Evolutionary conservation across 2,113 vertebrate genomes (phyloP).

Genomic region (Alosa alosa): DNA sequence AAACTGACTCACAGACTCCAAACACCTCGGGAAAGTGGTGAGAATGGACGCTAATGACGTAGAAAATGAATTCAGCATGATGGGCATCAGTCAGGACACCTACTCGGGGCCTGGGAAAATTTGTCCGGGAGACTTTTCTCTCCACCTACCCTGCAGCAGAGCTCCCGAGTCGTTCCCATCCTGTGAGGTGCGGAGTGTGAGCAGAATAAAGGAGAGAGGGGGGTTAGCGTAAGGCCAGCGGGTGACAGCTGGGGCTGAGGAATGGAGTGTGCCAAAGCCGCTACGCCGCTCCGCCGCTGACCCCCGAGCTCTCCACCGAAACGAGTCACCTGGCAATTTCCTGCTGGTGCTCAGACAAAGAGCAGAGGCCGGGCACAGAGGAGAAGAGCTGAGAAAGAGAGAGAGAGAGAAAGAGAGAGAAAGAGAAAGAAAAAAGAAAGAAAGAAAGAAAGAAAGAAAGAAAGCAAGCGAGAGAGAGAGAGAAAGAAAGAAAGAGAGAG

Average conservation of each 20-base stretch:
- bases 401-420: not conserved
- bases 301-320: not conserved
- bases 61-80: conserved; percentile 24
- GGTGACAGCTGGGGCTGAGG: conserved; percentile 23
- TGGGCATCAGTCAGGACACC: not conserved
- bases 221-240: not conserved
- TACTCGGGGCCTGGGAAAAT: conserved; percentile 6
- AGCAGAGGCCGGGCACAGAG: conserved; percentile 4
- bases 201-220: not conserved
- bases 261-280: conserved; percentile 7
- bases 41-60: conserved; percentile 5
- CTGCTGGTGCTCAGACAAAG: conserved; percentile 5
- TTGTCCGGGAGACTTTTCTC: not conserved
- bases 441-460: too few relatives aligned
- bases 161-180: not conserved
- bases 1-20: not conserved
- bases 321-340: conserved; percentile 21
- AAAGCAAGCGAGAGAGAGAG: too few relatives aligned
- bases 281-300: not conserved
- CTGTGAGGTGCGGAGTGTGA: not conserved
- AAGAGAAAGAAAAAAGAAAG: not conserved
- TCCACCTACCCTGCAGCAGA: not conserved
- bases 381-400: not conserved
- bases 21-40: not conserved
- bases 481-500: not conserved